A percentile compares a stretch with the other conserved stretches of the same genome.
phyloP scores from a whole-genome alignment of 2,113 vertebrate genomes.

The Rhodinocichla rosea region DNA sequence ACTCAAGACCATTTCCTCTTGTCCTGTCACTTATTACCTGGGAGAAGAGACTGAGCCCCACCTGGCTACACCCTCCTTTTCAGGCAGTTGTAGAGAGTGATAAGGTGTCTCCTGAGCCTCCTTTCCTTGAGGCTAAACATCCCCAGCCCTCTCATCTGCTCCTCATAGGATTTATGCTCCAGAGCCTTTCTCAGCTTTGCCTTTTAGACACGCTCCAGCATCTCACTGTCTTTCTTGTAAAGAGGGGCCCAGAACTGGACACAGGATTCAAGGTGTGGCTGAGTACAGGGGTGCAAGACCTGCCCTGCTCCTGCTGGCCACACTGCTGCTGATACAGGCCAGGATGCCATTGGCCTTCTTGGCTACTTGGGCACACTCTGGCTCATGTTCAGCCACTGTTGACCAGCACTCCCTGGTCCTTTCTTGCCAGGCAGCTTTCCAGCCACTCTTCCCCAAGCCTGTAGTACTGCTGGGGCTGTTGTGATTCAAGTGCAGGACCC shows the following conservation, averaged over 20 bases:
- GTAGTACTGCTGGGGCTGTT: background rate
- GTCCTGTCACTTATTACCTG: background rate
- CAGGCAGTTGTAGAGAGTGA: background rate
- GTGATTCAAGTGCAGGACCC: background rate
- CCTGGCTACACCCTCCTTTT: background rate
- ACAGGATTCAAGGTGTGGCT: background rate
- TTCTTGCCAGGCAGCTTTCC: background rate
- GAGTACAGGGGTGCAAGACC: fast-evolving
- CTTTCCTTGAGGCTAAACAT: background rate
- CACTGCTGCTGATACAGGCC: background rate
- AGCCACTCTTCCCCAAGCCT: background rate
- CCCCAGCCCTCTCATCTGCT: background rate
- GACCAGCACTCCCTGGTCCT: background rate
- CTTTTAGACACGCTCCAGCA: background rate
- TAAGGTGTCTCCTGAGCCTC: background rate
- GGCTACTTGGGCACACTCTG: fast-evolving
- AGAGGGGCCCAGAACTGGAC: background rate
- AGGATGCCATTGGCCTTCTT: background rate
- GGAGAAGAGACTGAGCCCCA: background rate
- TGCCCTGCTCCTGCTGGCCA: background rate
- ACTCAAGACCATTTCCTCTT: background rate
- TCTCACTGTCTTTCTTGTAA: background rate
- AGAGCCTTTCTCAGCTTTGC: background rate
- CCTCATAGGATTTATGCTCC: background rate
- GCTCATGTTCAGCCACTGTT: background rate